Conservation (phyloP, 2,797 vertebrate species). For the Onychomys leucogaster region DNA sequence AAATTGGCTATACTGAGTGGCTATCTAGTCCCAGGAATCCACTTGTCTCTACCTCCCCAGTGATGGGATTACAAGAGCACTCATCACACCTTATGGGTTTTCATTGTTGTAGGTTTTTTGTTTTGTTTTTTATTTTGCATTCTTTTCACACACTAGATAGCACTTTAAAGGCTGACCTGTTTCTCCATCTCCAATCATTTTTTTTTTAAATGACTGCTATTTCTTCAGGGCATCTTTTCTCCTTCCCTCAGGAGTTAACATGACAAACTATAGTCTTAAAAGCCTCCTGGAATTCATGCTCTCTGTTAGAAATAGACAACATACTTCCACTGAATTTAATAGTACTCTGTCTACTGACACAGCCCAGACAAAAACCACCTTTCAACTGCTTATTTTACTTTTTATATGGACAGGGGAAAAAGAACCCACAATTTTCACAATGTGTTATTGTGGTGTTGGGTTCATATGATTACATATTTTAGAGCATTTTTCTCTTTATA, state of each 20-base stretch:
- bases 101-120: neutral
- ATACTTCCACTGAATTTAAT: neutral
- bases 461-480: neutral
- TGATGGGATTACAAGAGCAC: neutral
- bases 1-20: neutral
- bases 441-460: neutral
- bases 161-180: neutral
- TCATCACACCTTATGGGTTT: too few species aligned
- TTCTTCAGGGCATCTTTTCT: neutral
- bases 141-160: neutral
- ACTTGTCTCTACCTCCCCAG: neutral
- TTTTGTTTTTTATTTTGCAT: neutral
- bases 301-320: neutral
- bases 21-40: neutral
- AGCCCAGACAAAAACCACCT: neutral
- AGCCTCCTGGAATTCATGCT: neutral
- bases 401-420: neutral
- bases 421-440: neutral
- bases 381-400: neutral
- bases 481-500: conserved; percentile 15
- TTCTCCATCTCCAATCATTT: neutral
- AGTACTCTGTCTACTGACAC: neutral
- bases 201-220: neutral
- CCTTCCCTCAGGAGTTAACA: neutral
- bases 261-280: neutral